These are phyloP conservation scores for Anhinga anhinga DNA, from an alignment of 2,113 vertebrate genomes.

Conservation along the genomic window DNA sequence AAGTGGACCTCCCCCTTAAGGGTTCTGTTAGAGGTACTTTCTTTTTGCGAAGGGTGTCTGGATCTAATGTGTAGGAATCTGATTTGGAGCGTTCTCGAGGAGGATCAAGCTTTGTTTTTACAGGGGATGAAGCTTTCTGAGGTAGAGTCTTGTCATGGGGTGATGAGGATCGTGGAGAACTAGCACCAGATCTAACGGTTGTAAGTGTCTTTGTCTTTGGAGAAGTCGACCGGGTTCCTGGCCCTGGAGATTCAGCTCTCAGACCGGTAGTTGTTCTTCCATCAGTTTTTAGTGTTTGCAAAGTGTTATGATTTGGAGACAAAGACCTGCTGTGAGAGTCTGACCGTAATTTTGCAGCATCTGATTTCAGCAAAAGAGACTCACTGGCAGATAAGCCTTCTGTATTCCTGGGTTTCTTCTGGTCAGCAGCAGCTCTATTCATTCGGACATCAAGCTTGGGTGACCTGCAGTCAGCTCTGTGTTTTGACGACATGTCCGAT, in stretches of 20 bases:
- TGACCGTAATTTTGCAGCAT: slow-evolving; percentile 91
- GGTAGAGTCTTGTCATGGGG: slow-evolving; percentile 88
- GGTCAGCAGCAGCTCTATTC: slow-evolving; percentile 82
- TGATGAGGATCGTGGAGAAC: slow-evolving; percentile 86
- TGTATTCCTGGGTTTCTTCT: slow-evolving; percentile 82
- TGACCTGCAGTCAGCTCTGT: slow-evolving; percentile 84
- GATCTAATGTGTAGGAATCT: slow-evolving; percentile 96
- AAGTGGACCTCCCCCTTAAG: slow-evolving; percentile 91
- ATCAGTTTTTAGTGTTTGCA: slow-evolving; percentile 93
- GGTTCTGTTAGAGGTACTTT: slow-evolving; percentile 93
- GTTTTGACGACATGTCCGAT: slow-evolving; percentile 81
- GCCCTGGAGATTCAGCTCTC: slow-evolving; percentile 91
- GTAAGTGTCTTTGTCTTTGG: slow-evolving; percentile 89
- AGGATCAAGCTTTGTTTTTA: slow-evolving; percentile 91
- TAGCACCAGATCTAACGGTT: slow-evolving; percentile 80
- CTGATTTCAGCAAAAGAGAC: slow-evolving; percentile 91
- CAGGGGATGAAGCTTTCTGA: slow-evolving; percentile 84
- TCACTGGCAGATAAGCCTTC: slow-evolving; percentile 90
- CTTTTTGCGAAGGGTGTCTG: slow-evolving; percentile 95
- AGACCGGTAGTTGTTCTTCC: slow-evolving; percentile 81
- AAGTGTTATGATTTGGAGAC: slow-evolving; percentile 96
- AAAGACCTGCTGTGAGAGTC: slow-evolving; percentile 96
- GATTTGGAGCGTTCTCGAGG: slow-evolving; percentile 97
- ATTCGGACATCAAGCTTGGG: slow-evolving; percentile 86
- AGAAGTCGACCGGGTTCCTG: slow-evolving; percentile 89